phyloP scores from a whole-genome alignment of 2,113 vertebrate species.

The Bubalus kerabau region DNA sequence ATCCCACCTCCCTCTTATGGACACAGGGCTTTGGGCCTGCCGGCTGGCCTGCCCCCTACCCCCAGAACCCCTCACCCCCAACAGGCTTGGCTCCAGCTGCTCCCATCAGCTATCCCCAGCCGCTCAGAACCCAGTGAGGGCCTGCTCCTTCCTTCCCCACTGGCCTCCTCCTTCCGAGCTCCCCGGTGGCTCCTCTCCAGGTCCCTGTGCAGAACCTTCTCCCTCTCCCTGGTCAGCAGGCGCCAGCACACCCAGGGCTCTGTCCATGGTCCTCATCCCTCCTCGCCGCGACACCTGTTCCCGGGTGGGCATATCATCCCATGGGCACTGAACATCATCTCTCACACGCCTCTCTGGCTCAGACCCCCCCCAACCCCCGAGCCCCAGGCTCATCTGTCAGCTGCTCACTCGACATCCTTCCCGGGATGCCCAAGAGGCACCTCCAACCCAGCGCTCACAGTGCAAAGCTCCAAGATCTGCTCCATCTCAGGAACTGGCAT shows the following conservation, averaged over 20 bases:
- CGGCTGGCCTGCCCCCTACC: neutral
- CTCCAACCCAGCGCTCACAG: fast-evolving
- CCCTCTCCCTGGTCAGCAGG: neutral
- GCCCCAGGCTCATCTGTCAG: neutral
- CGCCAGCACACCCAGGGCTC: neutral
- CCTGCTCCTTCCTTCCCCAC: neutral
- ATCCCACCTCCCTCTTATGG: neutral
- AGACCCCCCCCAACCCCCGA: neutral
- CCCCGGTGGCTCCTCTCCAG: too few relatives aligned
- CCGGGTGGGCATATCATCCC: neutral
- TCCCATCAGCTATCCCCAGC: too few relatives aligned
- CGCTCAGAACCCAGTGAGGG: neutral
- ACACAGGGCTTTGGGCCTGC: neutral
- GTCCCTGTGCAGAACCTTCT: neutral
- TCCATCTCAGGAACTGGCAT: neutral
- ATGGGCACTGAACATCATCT: neutral
- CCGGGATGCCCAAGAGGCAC: neutral
- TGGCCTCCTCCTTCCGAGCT: neutral
- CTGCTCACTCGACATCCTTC: neutral
- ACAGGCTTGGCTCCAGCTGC: neutral
- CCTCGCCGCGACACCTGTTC: neutral
- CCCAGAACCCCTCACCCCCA: neutral
- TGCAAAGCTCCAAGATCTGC: neutral
- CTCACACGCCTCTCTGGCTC: neutral
- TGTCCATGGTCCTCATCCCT: neutral